Conservation (phyloP, 2,797 vertebrate species). For the Cynopterus sphinx region DNA sequence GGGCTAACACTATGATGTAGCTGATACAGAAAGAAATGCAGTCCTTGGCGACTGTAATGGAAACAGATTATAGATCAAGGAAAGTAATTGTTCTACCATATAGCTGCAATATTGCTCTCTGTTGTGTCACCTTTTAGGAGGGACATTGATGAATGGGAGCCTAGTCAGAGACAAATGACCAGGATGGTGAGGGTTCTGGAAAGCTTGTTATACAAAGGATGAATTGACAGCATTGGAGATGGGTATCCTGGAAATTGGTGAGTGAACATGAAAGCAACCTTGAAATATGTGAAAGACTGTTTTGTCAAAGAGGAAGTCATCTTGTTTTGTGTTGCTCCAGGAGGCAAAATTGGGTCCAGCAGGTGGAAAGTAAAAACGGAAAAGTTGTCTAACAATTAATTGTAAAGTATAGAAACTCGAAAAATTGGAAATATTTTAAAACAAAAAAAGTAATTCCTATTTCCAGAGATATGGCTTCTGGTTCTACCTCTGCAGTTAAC, state of each 20-base stretch:
- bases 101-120: neutral
- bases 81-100: neutral
- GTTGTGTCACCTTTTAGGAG: neutral
- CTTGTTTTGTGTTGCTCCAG: neutral
- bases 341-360: neutral
- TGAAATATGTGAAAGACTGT: neutral
- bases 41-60: neutral
- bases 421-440: neutral
- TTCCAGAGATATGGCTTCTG: neutral
- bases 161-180: neutral
- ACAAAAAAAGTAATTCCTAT: neutral
- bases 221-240: neutral
- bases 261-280: neutral
- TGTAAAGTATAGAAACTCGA: neutral
- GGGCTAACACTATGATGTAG: neutral
- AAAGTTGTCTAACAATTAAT: neutral
- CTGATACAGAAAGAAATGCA: neutral
- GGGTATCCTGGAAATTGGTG: neutral
- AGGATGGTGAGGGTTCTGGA: neutral
- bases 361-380: neutral
- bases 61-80: neutral
- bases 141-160: neutral
- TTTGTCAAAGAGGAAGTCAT: neutral
- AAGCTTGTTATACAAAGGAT: neutral
- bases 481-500: neutral